These are phyloP conservation scores for Ascidia mentula DNA, from an alignment of 23 tunicate genomes.

Conservation along the genomic window DNA sequence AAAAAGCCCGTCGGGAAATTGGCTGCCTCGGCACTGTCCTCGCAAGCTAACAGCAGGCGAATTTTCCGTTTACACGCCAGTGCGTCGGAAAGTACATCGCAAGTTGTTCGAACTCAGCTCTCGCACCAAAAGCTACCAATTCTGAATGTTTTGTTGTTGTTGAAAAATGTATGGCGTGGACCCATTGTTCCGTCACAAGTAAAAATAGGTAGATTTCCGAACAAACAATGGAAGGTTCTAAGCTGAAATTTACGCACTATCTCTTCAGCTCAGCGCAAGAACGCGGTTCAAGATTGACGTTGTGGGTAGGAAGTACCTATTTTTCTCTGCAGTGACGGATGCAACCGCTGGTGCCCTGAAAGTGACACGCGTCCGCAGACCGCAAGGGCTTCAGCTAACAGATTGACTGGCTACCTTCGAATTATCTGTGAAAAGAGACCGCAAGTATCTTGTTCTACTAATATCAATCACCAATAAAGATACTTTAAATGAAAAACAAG, in stretches of 20 bases:
- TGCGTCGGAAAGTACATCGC: background rate
- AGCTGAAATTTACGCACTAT: background rate
- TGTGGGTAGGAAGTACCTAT: background rate
- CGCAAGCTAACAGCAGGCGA: conserved; percentile 4
- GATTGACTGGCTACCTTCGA: no score
- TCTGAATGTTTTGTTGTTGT: no score
- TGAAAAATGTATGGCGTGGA: background rate
- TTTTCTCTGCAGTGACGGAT: conserved; percentile 2
- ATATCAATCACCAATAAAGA: no score
- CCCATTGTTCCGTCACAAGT: background rate
- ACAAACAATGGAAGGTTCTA: background rate
- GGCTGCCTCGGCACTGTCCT: background rate
- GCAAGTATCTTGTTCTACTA: no score
- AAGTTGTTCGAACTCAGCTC: no score
- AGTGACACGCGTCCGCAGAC: no score
- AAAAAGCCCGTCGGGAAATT: background rate
- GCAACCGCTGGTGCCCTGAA: no score
- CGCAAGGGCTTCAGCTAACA: no score
- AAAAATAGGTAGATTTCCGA: background rate
- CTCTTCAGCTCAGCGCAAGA: background rate
- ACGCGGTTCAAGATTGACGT: background rate
- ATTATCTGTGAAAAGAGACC: no score
- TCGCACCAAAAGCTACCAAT: no score
- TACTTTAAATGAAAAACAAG: no score
- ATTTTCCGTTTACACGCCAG: conserved; percentile 9